Percentiles rank a stretch among this genome's conserved stretches.
These are phyloP conservation scores for Allygus modestus DNA, from an alignment of 2,888 invertebrate genomes.

Conservation along the genomic window DNA sequence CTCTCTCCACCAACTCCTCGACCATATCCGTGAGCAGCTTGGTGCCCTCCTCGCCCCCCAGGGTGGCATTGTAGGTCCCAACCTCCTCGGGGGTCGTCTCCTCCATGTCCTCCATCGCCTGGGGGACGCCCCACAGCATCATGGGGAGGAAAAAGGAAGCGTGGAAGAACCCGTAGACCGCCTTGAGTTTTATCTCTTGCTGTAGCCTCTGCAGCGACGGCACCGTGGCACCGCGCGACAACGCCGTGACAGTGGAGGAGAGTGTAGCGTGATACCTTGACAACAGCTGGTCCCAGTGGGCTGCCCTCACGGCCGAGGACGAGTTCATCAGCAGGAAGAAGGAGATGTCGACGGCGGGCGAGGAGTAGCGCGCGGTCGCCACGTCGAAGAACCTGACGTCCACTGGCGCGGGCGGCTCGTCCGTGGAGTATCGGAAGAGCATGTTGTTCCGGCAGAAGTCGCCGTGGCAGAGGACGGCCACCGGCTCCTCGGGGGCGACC, in stretches of 20 bases:
- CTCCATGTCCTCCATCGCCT: conserved; percentile 4
- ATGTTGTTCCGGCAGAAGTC: conserved; percentile 70
- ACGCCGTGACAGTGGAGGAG: conserved; percentile 69
- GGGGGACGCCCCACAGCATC: conserved; percentile 58
- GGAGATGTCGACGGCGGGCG: conserved; percentile 79
- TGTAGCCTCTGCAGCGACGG: conserved; percentile 49
- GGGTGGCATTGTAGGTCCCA: not conserved
- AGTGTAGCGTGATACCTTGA: conserved; percentile 80
- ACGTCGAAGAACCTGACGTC: conserved; percentile 67
- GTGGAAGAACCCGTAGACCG: conserved; percentile 64
- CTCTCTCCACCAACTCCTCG: conserved; percentile 68
- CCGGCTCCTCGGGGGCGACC: conserved; percentile 64
- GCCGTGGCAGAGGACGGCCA: conserved; percentile 69
- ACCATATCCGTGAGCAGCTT: conserved; percentile 64
- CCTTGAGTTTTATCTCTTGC: conserved; percentile 56
- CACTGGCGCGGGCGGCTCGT: conserved; percentile 52
- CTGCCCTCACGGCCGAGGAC: conserved; percentile 77
- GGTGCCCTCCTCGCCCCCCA: conserved; percentile 64
- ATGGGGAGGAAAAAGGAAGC: conserved; percentile 66
- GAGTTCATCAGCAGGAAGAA: conserved; percentile 83
- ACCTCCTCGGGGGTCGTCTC: conserved; percentile 54
- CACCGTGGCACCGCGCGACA: not conserved
- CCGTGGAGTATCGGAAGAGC: conserved; percentile 68
- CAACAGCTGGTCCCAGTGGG: conserved; percentile 80
- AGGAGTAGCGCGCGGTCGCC: conserved; percentile 74